Conservation (phyloP, 2,113 vertebrate species). For the Eleginops maclovinus region DNA sequence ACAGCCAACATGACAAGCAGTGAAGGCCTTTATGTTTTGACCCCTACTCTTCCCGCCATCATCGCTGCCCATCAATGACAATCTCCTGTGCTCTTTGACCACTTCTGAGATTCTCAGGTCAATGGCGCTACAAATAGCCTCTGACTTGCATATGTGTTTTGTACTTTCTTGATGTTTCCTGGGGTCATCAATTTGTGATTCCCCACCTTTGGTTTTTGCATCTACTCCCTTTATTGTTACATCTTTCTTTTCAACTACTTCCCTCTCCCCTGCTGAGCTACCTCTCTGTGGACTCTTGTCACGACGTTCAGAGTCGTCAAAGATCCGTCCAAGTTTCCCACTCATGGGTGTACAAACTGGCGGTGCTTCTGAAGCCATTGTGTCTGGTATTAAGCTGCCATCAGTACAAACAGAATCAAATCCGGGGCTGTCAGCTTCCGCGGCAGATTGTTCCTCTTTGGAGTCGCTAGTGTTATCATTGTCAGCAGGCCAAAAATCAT, state of each 20-base stretch:
- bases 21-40: constrained; percentile 32
- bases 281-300: constrained; percentile 7
- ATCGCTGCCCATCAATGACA: constrained; percentile 39
- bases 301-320: constrained; percentile 7
- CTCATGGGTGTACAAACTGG: constrained; percentile 23
- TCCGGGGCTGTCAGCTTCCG: constrained; percentile 13
- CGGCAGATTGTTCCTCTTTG: constrained; percentile 24
- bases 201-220: constrained; percentile 9
- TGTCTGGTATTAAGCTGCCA: constrained; percentile 7
- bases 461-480: constrained; percentile 42
- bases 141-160: constrained; percentile 54
- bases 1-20: constrained; percentile 27
- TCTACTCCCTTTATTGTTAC: constrained; percentile 19
- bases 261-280: constrained; percentile 10
- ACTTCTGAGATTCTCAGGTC: constrained; percentile 83
- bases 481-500: constrained; percentile 31
- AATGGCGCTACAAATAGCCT: constrained; percentile 72
- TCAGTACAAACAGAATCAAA: constrained; percentile 30
- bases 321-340: constrained; percentile 10
- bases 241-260: neutral
- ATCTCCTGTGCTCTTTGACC: constrained; percentile 77
- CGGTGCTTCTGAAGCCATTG: neutral
- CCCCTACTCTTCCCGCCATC: constrained; percentile 23
- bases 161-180: constrained; percentile 34
- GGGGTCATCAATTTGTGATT: neutral